Base-by-base conservation (phyloP, 2,888 invertebrate species). In the Xylocampa areola region DNA sequence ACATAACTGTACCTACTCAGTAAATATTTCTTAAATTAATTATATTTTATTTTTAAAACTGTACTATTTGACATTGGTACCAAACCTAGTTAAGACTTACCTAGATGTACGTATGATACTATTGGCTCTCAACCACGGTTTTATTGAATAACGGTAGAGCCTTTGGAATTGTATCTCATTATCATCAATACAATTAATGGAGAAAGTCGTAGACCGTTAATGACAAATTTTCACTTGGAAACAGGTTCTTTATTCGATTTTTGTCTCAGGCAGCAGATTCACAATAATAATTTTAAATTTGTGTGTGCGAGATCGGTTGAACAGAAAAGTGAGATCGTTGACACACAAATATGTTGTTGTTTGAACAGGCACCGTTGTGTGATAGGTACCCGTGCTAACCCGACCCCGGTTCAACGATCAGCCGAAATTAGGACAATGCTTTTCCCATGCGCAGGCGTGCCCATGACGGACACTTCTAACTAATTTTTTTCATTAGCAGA, bases 361-460 rank as follows among this genome's bases (percentile, higher is more conserved):
- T 71, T 75, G 64, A 53, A 41, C 41, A 73, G 73, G 75, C 79
- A 85, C 90, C 86, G 91, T 89, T 89, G 83, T 73, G 45, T 76
- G 84, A 81, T 82, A n/a, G n/a, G n/a, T n/a, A 77, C 77, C 72
- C 72, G 78, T 76, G 77, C 78, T 69, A 77, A 59, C 62, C 54
- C 39, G 39, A 27, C 40, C 55, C 44, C 64, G 50, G 69, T 76
- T 80, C 77, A 79, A 79, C 68, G 76, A 74, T 80, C 75, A 72
- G 58, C 65, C 65, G 66, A 75, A 76, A 76, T 79, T 84, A 66
- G 76, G 80, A 85, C 84, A 84, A 84, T 82, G 77, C 78, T 73
- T n/a, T n/a, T n/a, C 58, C 51, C 53, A 45, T 70, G 73, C 68
- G 70, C 76, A 74, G 62, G 61, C 62, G 55, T 25, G 51, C 41